Base-by-base conservation (phyloP, 1,140 invertebrate species). In the Nephotettix cincticeps region DNA sequence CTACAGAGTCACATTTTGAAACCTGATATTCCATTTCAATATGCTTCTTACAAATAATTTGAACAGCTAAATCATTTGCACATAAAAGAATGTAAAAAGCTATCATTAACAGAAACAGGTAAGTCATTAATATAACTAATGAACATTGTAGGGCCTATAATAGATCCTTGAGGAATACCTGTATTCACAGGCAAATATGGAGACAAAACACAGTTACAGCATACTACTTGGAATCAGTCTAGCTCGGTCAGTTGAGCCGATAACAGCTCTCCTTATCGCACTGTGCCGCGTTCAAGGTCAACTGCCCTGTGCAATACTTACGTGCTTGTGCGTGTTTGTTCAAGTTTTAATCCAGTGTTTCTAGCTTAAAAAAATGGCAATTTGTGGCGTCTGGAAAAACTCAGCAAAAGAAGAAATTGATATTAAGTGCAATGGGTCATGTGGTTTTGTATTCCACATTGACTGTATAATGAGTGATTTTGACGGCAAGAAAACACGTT, bases 211-310 rank as follows among this genome's bases (percentile, higher is more conserved):
- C n/a, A n/a, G n/a, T n/a, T n/a, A n/a, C n/a, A n/a, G n/a, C n/a
- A n/a, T n/a, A n/a, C n/a, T n/a, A n/a, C n/a, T n/a, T n/a, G n/a
- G n/a, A n/a, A n/a, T n/a, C 47, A 54, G 47, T 54, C 47, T 19
- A 54, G 47, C 47, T 54, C 47, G 4, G 19, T 54, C 47, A 54
- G 47, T 21, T 21, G 47, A 54, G 47, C 47, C 47, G 47, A 54
- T 54, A 54, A 54, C 6, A 54, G 47, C 47, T 54, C 47, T 21
- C 23, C 23, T 11, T 54, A 4, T 54, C 4, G 4, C 23, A n/a
- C n/a, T n/a, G n/a, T n/a, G n/a, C n/a, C n/a, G n/a, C n/a, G n/a
- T 21, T 54, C 47, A 54, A 54, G 47, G 19, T 54, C 23, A 54
- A n/a, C 6, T 11, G 47, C 13, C 13, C 47, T 21, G 13, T 21